Evolutionary conservation across 1,140 invertebrate species (phyloP).

Genomic region (Calosoma granatense): DNA sequence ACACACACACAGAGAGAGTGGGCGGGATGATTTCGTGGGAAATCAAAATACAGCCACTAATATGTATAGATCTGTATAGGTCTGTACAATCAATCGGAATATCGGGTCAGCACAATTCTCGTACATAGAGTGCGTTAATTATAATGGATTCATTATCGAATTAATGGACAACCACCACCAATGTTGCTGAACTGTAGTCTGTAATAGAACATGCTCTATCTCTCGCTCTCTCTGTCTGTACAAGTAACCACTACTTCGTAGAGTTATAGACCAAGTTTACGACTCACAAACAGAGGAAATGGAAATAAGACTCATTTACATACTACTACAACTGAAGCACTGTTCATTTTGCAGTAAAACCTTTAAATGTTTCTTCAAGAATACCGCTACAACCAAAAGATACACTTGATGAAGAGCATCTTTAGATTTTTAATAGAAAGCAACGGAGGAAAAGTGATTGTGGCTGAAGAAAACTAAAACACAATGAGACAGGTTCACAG

Average conservation of each 20-base stretch:
- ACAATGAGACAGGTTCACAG: background rate
- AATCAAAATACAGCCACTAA: conserved; percentile 8
- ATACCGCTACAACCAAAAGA: no score
- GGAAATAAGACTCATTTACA: no score
- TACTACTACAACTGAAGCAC: no score
- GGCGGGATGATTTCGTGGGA: background rate
- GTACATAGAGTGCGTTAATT: conserved; percentile 1
- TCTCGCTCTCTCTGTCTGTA: background rate
- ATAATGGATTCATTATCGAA: conserved; percentile 7
- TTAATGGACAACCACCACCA: background rate
- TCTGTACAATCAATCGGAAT: background rate
- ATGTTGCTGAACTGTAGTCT: background rate
- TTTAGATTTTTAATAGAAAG: no score
- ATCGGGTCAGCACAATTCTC: background rate
- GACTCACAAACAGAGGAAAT: no score
- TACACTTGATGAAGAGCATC: no score
- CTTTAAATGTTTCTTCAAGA: no score
- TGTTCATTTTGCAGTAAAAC: no score
- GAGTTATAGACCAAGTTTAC: no score
- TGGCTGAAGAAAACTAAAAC: background rate
- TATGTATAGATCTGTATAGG: background rate
- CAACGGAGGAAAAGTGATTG: background rate
- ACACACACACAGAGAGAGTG: background rate
- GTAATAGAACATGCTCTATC: background rate
- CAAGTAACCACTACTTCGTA: background rate